phyloP scores from a whole-genome alignment of 1,140 invertebrate species.

The Cephus cinctus region DNA sequence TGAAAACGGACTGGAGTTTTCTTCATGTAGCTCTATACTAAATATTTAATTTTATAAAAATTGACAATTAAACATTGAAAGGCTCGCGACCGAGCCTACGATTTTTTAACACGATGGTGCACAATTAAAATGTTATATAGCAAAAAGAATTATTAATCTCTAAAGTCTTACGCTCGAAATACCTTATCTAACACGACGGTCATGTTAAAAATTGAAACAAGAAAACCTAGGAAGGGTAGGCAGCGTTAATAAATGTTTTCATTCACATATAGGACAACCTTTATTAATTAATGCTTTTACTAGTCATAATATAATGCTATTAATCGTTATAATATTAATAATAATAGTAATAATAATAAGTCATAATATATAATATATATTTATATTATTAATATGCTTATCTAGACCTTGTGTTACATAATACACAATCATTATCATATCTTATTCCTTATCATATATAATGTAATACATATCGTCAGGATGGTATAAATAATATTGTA shows the following conservation, averaged over 20 bases:
- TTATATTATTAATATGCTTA: constrained; percentile 47
- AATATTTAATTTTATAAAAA: too few species aligned
- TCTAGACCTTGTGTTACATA: constrained; percentile 39
- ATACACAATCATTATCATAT: constrained; percentile 40
- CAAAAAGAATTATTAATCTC: too few species aligned
- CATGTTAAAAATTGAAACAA: too few species aligned
- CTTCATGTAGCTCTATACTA: too few species aligned
- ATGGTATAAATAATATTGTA: constrained; percentile 55
- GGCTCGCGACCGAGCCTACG: too few species aligned
- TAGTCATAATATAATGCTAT: constrained; percentile 53
- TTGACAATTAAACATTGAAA: too few species aligned
- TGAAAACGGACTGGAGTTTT: too few species aligned
- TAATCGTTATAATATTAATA: constrained; percentile 45
- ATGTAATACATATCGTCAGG: constrained; percentile 35
- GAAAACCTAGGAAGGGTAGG: too few species aligned
- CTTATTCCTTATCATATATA: constrained; percentile 32
- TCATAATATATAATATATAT: constrained; percentile 26
- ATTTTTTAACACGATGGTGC: too few species aligned
- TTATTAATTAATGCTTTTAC: constrained; percentile 51
- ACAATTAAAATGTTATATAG: too few species aligned
- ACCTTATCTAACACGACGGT: too few species aligned
- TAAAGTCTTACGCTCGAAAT: too few species aligned
- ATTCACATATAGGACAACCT: constrained; percentile 43
- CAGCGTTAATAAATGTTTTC: background rate
- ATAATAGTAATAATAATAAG: constrained; percentile 40